Base-by-base conservation (phyloP, 2,888 invertebrate genomes). In the Conistra vaccinii region DNA sequence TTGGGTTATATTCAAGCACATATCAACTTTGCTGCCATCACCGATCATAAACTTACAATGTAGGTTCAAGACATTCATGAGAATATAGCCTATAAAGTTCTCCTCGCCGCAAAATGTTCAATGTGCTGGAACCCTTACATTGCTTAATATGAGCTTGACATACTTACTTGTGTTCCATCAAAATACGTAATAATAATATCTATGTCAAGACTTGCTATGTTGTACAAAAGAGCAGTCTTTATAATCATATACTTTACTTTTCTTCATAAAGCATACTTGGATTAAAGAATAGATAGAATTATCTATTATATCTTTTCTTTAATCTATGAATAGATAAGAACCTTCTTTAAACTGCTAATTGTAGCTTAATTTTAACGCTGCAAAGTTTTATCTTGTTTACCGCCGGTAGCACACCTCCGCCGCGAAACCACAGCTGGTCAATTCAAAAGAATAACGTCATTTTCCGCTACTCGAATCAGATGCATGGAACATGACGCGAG, bases 21-120 rank as follows among this genome's bases (percentile, higher is more conserved):
- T 57, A 66, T 69, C 35, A 61, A 68, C 51, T 58, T 69, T 32
- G n/a, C 48, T 51, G 35, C 26, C n/a, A 82, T 60, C 60, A 73
- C 39, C 20, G 48, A 39, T 29, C 61, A 78, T 81, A 73, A 83
- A 78, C 42, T 1, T 66, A 81, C 79, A 78, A 78, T 81, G 81
- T 81, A 39, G 39, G 32, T 35, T 32, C 53, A 57, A 57, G 65
- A 69, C 79, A 66, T 78, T 73, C 72, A 39, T 23, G n/a, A 69
- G 57, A 73, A 60, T 42, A 83, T 78, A 14, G 61, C 65, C 69
- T 53, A 73, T 81, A 81, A 81, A 81, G 6, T 32, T 17, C 42
- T 45, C 26, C 58, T 58, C n/a, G 53, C 26, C 66, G 45, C 83
- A 61, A 72, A 83, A 72, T 57, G 60, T 66, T 42, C 63, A 48